These are phyloP conservation scores for Luscinia luscinia DNA, from an alignment of 2,797 vertebrate species.

Conservation along the genomic window DNA sequence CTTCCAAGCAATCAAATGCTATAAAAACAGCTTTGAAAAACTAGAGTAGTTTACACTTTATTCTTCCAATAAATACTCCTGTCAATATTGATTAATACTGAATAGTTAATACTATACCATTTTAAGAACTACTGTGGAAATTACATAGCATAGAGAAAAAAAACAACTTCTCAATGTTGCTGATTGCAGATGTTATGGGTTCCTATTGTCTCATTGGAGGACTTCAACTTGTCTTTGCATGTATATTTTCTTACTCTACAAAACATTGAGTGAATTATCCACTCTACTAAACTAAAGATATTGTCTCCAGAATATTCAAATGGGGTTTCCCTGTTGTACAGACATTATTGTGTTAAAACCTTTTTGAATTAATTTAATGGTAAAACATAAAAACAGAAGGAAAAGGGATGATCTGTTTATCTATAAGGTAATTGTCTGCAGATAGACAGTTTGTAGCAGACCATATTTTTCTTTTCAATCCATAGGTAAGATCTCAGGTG, in stretches of 20 bases:
- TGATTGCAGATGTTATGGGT: not conserved
- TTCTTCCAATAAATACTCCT: not conserved
- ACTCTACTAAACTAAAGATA: not conserved
- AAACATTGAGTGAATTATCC: not conserved
- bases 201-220: not conserved
- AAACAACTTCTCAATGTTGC: not conserved
- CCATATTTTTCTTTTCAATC: not conserved
- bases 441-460: not conserved
- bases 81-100: not conserved
- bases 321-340: not conserved
- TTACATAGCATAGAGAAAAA: not conserved
- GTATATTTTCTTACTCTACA: not conserved
- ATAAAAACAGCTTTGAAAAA: slow-evolving; percentile 7
- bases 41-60: not conserved
- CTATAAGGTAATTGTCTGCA: not conserved
- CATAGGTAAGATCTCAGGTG: not conserved
- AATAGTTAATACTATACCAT: not conserved
- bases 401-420: not conserved
- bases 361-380: not conserved
- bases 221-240: not conserved
- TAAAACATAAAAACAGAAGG: not conserved
- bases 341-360: not conserved
- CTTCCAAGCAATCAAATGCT: not conserved
- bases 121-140: not conserved
- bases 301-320: not conserved